phyloP scores from a whole-genome alignment of 2,113 vertebrate genomes.

The Cyanoramphus novaezelandiae region DNA sequence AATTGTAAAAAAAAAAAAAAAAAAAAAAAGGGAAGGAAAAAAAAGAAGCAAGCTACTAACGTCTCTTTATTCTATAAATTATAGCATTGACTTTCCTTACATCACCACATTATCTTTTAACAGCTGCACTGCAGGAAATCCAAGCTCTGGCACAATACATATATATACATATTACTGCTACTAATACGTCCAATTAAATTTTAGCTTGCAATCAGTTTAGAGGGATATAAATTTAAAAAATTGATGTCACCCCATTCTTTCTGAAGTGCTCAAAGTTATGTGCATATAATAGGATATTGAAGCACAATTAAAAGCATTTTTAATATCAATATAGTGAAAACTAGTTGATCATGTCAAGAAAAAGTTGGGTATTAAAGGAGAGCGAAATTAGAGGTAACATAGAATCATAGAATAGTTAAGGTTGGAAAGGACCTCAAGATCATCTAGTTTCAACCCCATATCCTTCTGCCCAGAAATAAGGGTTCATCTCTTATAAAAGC shows the following conservation, averaged over 20 bases:
- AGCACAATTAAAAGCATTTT: background rate
- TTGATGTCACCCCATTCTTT: background rate
- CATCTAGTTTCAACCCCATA: too few relatives aligned
- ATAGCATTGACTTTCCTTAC: background rate
- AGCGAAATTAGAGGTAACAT: background rate
- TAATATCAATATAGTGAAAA: background rate
- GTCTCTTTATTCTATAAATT: background rate
- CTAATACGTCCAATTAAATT: slow-evolving; percentile 37
- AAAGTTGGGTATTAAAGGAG: background rate
- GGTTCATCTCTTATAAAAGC: background rate
- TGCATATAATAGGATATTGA: background rate
- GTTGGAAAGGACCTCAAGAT: too few relatives aligned
- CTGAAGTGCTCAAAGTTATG: background rate
- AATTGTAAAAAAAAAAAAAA: background rate
- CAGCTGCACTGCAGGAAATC: background rate
- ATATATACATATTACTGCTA: background rate
- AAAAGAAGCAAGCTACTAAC: background rate
- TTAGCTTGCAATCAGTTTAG: slow-evolving; percentile 9
- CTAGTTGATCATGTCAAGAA: background rate
- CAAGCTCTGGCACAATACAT: background rate
- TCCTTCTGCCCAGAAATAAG: background rate
- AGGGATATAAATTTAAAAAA: background rate
- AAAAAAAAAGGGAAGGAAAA: too few relatives aligned
- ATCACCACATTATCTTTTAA: background rate
- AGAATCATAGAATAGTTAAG: too few relatives aligned